Evolutionary conservation across 2,797 vertebrate species (phyloP), one percentile per base, ranked within the genome.

Genomic region (Caiman crocodilus): DNA sequence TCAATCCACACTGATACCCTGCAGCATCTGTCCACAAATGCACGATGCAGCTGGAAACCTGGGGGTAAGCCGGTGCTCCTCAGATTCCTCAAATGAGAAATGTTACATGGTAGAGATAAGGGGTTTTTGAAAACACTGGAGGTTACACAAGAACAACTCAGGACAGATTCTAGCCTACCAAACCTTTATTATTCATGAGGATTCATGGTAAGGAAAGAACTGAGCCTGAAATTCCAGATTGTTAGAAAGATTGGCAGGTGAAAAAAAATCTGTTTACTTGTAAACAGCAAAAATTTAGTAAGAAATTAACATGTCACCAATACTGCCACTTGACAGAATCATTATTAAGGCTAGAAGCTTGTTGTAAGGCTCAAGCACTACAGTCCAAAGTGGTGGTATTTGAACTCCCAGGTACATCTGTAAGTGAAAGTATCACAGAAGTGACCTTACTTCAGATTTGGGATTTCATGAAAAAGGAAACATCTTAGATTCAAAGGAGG

Each of bases 121-220:
- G 57, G 21, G 16, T 10, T 4, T 17, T 7, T 65, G 28, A 93
- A 92, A 75, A 20, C 0, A 64, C 2, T 0, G 1, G 0, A 50
- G 6, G 25, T 65, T 61, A 13, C 2, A 69, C 32, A 85, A 76
- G 3, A 14, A 58, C 58, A 82, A 1, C 28, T 30, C 14, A 60
- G 7, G 42, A 77, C 9, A 67, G 32, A 61, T 20, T 55, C 28
- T 71, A 25, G 5, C 10, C 79, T 59, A 30, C 26, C 23, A 61
- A 61, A 61, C 23, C 20, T 61, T 21, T 59, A 59, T 61, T 61
- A 61, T 25, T 61, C 60, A 61, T 61, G 60, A 61, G 23, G 60
- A 61, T 61, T 21, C 60, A 61, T 21, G 11, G 69, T 60, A 76
- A 69, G 50, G 78, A 85, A 84, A 77, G 12, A 78, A 64, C 25